phyloP scores from a whole-genome alignment of 2,888 invertebrate genomes.

The Ditula angustiorana region DNA sequence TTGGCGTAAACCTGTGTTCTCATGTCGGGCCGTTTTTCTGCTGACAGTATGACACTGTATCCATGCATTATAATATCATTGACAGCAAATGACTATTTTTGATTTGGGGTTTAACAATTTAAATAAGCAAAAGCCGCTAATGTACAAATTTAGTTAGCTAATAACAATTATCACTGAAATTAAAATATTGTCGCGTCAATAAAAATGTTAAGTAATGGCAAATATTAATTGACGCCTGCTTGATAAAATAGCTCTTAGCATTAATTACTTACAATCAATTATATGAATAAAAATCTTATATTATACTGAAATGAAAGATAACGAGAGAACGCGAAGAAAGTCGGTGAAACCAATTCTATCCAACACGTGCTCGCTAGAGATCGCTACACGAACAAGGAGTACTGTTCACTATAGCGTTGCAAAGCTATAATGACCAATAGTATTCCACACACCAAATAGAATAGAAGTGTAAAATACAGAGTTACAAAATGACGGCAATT shows the following conservation, averaged over 20 bases:
- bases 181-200: background rate
- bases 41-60: no score
- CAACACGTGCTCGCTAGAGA: background rate
- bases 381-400: background rate
- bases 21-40: no score
- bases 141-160: no score
- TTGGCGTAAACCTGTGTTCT: no score
- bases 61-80: no score
- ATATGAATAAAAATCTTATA: conserved; percentile 6
- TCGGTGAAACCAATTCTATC: conserved; percentile 20
- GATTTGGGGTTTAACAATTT: no score
- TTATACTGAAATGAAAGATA: conserved; percentile 13
- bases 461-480: no score
- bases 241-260: conserved; percentile 3
- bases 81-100: no score
- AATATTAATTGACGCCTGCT: conserved; percentile 11
- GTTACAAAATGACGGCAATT: no score
- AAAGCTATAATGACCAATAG: no score
- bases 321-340: conserved; percentile 24
- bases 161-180: background rate
- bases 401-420: background rate
- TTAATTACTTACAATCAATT: conserved; percentile 15
- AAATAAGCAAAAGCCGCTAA: no score
- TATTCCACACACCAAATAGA: no score
- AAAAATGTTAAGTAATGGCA: background rate